phyloP scores from a whole-genome alignment of 2,113 vertebrate genomes.

The Syrrhaptes paradoxus region DNA sequence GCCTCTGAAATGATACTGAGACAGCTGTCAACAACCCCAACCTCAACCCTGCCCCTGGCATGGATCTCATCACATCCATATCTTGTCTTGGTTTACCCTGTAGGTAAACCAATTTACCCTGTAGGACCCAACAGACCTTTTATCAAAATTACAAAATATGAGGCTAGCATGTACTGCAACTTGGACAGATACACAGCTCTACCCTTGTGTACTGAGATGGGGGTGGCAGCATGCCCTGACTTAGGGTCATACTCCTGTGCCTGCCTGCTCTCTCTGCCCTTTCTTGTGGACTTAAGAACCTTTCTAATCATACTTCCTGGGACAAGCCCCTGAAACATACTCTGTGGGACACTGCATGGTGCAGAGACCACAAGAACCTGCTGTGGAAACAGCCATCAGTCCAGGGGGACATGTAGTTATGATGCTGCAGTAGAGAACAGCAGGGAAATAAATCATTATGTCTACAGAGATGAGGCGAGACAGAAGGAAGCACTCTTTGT shows the following conservation, averaged over 20 bases:
- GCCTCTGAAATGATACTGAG: not conserved
- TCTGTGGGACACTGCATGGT: accelerated
- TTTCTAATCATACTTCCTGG: not conserved
- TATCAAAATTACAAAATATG: not conserved
- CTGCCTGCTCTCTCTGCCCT: not conserved
- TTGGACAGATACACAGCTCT: not conserved
- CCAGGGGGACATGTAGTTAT: not conserved
- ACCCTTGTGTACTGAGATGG: not conserved
- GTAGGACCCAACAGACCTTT: not conserved
- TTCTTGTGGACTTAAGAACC: not conserved
- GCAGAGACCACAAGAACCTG: not conserved
- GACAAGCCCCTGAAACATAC: not conserved
- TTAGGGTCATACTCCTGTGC: not conserved
- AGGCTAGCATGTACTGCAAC: not conserved
- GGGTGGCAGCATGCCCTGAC: not conserved
- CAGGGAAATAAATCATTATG: not conserved
- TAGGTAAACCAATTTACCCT: not conserved
- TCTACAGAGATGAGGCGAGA: not conserved
- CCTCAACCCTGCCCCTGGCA: not conserved
- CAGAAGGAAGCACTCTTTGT: not conserved
- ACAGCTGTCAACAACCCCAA: not conserved
- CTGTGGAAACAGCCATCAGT: not conserved
- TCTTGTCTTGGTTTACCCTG: not conserved
- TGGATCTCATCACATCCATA: not conserved
- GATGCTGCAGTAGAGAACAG: not conserved